Evolutionary conservation across 2,113 vertebrate genomes (phyloP), one percentile per base, ranked within the genome.

Genomic region (Willisornis vidua): DNA sequence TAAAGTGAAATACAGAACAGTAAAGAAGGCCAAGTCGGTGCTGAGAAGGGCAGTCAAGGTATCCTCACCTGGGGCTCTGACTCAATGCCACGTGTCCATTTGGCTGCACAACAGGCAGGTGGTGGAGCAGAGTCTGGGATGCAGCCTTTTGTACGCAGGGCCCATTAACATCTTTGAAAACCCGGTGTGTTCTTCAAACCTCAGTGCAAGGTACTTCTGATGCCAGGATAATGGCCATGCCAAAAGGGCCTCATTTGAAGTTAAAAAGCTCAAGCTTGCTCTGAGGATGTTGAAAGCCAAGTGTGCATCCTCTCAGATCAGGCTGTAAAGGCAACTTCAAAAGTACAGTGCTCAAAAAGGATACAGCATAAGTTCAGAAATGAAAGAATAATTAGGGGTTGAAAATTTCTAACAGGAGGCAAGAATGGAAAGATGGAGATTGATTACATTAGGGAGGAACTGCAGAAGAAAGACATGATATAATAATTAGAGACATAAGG

Each of bases 1-100:
- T 29, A 45, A 55, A 63, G 43, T 22, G 43, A 63, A 85, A 72
- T 10, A 52, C 4, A 35, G 46, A 55, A 13, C 2, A 4, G 59
- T 33, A 35, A 59, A 66, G 35, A 29, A 33, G 55, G 52, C 57
- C 57, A 63, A 19, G 61, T 6, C 0, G 0, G 54, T 20, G 57
- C 73, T 61, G 49, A 57, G 91, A 35, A 48, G 74, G 41, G 49
- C 66, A 37, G n/a, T 12, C 45, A 20, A 28, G 29, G 76, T 57
- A 26, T 22, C 43, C 33, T 39, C 3, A 3, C 59, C 65, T 13
- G n/a, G 24, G 22, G 77, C 80, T 92, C 12, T 48, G 80, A 33
- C 61, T 66, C 3, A 0, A 28, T 9, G 11, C 51, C 85, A 45
- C 1, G 0, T 6, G 24, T 16, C 61, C 2, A 0, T 35, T 63